phyloP scores from a whole-genome alignment of 53 echinoderm and acorn worm species.

The Temnopleurus reevesii region DNA sequence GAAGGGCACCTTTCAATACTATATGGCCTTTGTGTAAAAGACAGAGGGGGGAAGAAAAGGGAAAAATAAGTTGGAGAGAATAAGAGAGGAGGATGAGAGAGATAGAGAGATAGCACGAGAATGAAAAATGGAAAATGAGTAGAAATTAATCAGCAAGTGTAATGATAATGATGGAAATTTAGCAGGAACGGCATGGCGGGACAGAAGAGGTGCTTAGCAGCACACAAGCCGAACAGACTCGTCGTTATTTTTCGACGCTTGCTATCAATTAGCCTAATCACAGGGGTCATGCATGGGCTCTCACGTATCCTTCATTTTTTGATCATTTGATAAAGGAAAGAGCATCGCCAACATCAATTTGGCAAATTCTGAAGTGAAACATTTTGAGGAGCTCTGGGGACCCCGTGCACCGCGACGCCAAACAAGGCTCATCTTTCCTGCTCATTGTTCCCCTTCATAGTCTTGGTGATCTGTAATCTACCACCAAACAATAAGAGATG shows the following conservation, averaged over 20 bases:
- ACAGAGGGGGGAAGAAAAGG: neutral
- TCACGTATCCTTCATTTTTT: slow-evolving; percentile 23
- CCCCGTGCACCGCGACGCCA: neutral
- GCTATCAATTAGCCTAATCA: slow-evolving; percentile 56
- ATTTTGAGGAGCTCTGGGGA: slow-evolving; percentile 10
- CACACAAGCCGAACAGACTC: slow-evolving; percentile 24
- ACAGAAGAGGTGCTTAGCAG: slow-evolving; percentile 2
- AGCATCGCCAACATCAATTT: neutral
- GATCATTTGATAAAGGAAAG: slow-evolving; percentile 8
- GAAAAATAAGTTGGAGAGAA: neutral
- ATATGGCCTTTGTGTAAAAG: neutral
- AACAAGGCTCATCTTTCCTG: slow-evolving; percentile 2
- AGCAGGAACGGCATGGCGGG: neutral
- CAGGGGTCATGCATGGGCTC: slow-evolving; percentile 33
- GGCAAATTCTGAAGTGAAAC: slow-evolving; percentile 30
- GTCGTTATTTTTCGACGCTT: slow-evolving; percentile 30
- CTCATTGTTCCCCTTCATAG: neutral
- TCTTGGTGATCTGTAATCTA: slow-evolving; percentile 49
- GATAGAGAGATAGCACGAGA: too few relatives aligned
- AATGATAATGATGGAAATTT: slow-evolving; percentile 28
- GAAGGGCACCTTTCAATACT: neutral
- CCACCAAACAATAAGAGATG: slow-evolving; percentile 41
- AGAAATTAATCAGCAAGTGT: slow-evolving; percentile 37
- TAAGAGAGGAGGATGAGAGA: neutral
- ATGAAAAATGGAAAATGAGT: too few relatives aligned